Evolutionary conservation across 2,113 vertebrate genomes (phyloP), one percentile per base, ranked within the genome.

Genomic region (Pandion haliaetus): DNA sequence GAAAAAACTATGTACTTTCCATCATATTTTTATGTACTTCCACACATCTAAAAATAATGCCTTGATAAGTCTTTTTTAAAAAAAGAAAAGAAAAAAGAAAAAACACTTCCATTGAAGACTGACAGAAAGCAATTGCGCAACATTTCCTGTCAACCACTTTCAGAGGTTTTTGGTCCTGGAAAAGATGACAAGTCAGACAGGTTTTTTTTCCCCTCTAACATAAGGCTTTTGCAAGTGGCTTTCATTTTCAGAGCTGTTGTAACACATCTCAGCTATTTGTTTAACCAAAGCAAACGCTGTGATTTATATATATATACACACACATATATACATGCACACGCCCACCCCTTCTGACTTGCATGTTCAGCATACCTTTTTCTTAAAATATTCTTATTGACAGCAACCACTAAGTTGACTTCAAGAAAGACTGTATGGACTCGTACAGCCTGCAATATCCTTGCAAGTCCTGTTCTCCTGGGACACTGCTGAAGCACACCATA

Each of bases 211-310:
- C 38, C 55, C 50, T 47, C 77, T 65, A 91, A 47, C 73, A 89
- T 58, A 86, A 78, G 55, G 61, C 20, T 92, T 86, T 88, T 81
- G 38, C 86, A 71, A 94, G n/a, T 26, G 77, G 23, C 50, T 84
- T 88, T 95, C 79, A 40, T 82, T 82, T 93, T 65, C 69, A 93
- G 58, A 79, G 72, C 78, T 91, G 80, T 83, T 88, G 59, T 87
- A 96, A 95, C 63, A 86, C 77, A 59, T 91, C 93, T 54, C 59
- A 78, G 47, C 65, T 95, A 78, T 91, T 84, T 86, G 81, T 74
- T 93, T 71, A 79, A 86, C n/a, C 58, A 81, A 89, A 78, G 63
- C 44, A 83, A 96, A 88, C 1, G 6, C 31, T 86, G 17, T 32
- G 42, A 50, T 42, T 83, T 16, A 58, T 1, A 42, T 10, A 16